Evolutionary conservation across 2,113 vertebrate genomes (phyloP).

Genomic region (Callipepla squamata): DNA sequence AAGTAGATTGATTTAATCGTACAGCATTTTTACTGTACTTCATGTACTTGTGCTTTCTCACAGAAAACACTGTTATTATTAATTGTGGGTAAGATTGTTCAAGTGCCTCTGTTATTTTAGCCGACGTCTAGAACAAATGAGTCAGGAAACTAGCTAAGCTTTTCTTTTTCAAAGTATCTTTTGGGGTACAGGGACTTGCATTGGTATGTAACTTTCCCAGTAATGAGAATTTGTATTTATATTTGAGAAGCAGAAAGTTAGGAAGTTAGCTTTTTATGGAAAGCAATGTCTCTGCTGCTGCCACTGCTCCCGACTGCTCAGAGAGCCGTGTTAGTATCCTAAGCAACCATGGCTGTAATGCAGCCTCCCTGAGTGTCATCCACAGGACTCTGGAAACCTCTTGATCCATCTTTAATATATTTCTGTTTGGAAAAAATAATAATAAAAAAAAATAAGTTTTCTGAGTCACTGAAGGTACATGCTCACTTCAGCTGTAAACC

Average conservation of each 20-base stretch:
- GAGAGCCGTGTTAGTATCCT: fast-evolving
- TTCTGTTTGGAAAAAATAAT: background rate
- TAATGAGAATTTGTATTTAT: background rate
- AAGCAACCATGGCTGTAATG: fast-evolving
- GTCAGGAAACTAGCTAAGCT: background rate
- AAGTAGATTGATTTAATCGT: background rate
- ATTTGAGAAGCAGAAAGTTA: background rate
- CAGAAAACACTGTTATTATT: background rate
- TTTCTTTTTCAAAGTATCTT: background rate
- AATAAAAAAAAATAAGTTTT: background rate
- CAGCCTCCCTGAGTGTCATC: background rate
- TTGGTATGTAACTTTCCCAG: background rate
- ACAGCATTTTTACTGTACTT: conserved; percentile 8
- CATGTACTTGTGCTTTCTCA: conserved; percentile 13
- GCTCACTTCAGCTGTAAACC: background rate
- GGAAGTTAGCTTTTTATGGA: background rate
- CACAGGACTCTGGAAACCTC: background rate
- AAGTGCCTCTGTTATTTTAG: background rate
- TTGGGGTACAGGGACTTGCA: background rate
- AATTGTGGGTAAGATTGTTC: background rate
- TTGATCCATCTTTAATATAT: background rate
- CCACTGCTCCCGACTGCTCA: fast-evolving
- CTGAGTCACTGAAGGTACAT: background rate
- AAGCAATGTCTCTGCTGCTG: background rate
- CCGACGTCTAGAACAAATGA: background rate